These are phyloP conservation scores for Corydoras sp. DNA, from an alignment of 2,113 vertebrate species.

Conservation along the genomic window DNA sequence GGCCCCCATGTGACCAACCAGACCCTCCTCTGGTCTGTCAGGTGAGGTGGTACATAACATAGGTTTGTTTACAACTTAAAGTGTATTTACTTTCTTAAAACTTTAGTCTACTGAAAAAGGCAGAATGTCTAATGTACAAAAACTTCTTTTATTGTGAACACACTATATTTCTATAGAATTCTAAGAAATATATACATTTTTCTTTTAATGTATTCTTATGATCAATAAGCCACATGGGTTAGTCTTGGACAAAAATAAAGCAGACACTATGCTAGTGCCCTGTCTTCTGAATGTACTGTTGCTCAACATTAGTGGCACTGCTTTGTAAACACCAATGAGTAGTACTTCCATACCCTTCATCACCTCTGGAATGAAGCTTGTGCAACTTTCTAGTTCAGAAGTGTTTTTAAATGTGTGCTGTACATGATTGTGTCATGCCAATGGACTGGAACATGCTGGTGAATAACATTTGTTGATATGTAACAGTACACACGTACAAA, in stretches of 20 bases:
- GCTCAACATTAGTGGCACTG: constrained; percentile 29
- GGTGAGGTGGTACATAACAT: constrained; percentile 3
- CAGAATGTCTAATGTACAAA: too few species aligned
- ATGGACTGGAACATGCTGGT: constrained; percentile 8
- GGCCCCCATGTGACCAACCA: constrained; percentile 35
- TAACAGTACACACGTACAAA: neutral
- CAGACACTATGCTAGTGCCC: neutral
- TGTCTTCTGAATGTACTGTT: constrained; percentile 24
- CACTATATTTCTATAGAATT: too few species aligned
- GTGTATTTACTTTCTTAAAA: neutral
- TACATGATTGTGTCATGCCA: neutral
- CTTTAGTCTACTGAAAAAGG: too few species aligned
- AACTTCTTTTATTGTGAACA: too few species aligned
- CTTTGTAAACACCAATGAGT: constrained; percentile 40
- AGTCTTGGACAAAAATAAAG: neutral
- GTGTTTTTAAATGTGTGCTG: constrained; percentile 21
- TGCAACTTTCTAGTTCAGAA: constrained; percentile 36
- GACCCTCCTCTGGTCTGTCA: constrained; percentile 11
- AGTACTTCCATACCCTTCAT: neutral
- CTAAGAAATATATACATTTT: too few species aligned
- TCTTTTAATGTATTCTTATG: too few species aligned
- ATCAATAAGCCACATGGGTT: too few species aligned
- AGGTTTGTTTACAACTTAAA: constrained; percentile 20
- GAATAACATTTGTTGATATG: neutral
- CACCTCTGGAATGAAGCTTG: constrained; percentile 20